Evolutionary conservation across 2,888 invertebrate genomes (phyloP), one percentile per base, ranked within the genome.

Genomic region (Crioceris asparagi): DNA sequence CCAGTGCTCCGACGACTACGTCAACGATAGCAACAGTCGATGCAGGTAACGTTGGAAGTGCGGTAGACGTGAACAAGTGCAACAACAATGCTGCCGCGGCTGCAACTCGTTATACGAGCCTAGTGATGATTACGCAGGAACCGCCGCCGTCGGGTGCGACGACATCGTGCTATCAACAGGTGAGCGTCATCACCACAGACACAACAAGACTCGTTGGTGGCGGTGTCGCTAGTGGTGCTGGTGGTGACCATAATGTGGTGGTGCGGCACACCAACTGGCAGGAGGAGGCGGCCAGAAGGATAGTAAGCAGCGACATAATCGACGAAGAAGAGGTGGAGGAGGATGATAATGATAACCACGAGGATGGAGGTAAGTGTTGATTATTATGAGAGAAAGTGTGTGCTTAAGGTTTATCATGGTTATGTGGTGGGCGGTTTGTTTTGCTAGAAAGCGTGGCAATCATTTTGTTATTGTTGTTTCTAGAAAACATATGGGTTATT

Each of bases 51-150:
- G n/a, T n/a, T n/a, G n/a, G n/a, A n/a, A n/a, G n/a, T n/a, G n/a
- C n/a, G n/a, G n/a, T n/a, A n/a, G n/a, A n/a, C n/a, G n/a, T n/a
- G n/a, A n/a, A n/a, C n/a, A n/a, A n/a, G n/a, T n/a, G n/a, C n/a
- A n/a, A n/a, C n/a, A 31, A 31, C 32, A 35, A 35, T 36, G 41
- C 7, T 27, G 25, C 17, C 17, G 32, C 40, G 26, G 29, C 36
- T 36, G 35, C 39, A 29, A 38, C 36, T 14, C 81, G 82, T 62
- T 87, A 85, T 65, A 83, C 83, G 58, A 86, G 86, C 72, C 77
- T 86, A 72, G 83, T 87, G 66, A 85, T 86, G 84, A 87, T 87
- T 69, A 86, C 85, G 58, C 84, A 83, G 69, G 79, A 82, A 64
- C 59, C 46, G 41, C 47, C 48, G 48, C 61, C 63, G 39, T 52